Evolutionary conservation across 2,888 invertebrate species (phyloP).

Genomic region (Pecten maximus): DNA sequence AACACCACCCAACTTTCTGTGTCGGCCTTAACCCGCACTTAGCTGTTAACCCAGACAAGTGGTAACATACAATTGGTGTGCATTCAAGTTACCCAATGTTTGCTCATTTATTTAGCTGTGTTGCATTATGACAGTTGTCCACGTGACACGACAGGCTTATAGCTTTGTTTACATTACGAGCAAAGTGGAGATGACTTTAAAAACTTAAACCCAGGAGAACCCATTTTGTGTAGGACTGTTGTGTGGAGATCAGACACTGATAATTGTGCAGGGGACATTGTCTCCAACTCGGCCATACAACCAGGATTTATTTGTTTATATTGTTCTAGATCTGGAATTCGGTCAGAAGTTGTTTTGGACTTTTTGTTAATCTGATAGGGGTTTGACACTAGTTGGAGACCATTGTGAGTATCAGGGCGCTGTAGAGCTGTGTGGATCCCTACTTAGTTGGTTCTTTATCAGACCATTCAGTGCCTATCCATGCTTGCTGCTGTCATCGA

Average conservation of each 20-base stretch:
- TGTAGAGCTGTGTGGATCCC: not conserved
- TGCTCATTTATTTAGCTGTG: not conserved
- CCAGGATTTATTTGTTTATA: not conserved
- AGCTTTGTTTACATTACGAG: not conserved
- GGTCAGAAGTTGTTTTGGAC: not conserved
- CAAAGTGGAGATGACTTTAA: conserved; percentile 27
- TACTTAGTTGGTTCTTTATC: not conserved
- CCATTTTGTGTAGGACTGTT: not conserved
- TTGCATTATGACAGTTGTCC: not conserved
- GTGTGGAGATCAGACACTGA: not conserved
- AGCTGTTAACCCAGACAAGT: not conserved
- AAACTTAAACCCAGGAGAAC: not conserved
- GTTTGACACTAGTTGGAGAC: not conserved
- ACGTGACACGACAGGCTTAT: not conserved
- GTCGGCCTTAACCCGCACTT: not conserved
- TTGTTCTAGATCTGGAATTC: not conserved
- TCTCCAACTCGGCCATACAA: not conserved
- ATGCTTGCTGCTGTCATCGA: not conserved
- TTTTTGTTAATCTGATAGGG: conserved; percentile 1
- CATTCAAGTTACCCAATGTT: not conserved
- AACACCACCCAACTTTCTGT: conserved; percentile 4
- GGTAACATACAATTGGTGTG: not conserved
- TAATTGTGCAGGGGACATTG: not conserved
- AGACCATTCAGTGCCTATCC: not conserved
- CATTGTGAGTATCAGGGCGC: not conserved